Percentiles rank a stretch among this genome's conserved stretches.
Evolutionary conservation across 2,888 invertebrate genomes (phyloP).

Genomic region (Epirrhoe tristata): DNA sequence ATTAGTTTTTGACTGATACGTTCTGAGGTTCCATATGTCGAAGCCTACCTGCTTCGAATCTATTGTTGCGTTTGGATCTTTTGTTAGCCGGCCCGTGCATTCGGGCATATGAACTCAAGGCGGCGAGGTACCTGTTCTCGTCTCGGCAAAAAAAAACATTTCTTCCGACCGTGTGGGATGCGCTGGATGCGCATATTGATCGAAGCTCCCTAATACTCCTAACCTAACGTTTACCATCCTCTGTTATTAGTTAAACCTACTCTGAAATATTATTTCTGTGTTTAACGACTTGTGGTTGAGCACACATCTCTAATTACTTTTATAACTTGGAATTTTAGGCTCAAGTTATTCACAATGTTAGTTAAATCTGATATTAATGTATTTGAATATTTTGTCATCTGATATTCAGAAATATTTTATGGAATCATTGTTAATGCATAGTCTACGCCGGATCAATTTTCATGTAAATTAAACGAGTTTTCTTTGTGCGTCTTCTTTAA

Average conservation of each 20-base stretch:
- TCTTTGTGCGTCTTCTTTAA: constrained; percentile 33
- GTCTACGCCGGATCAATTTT: constrained; percentile 33
- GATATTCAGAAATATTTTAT: constrained; percentile 38
- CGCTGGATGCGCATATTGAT: no score
- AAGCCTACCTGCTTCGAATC: constrained; percentile 46
- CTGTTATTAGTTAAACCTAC: constrained; percentile 28
- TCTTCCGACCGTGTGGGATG: constrained; percentile 42
- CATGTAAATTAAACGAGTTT: constrained; percentile 42
- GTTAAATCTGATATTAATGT: constrained; percentile 30
- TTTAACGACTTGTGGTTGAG: constrained; percentile 10
- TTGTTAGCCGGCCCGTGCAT: constrained; percentile 38
- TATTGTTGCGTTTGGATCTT: constrained; percentile 46
- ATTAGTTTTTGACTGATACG: constrained; percentile 10
- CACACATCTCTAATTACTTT: constrained; percentile 17
- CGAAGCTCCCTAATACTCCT: constrained; percentile 24
- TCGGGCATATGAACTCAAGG: constrained; percentile 41
- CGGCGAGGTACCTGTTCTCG: constrained; percentile 52
- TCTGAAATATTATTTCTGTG: constrained; percentile 24
- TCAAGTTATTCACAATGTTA: constrained; percentile 31
- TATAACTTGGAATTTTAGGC: constrained; percentile 24
- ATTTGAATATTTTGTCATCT: constrained; percentile 40
- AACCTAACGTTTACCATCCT: constrained; percentile 28
- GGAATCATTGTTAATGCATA: constrained; percentile 35
- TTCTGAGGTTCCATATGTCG: constrained; percentile 30
- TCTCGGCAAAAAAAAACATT: constrained; percentile 55